Conservation (phyloP, 2,797 vertebrate genomes). For the Brachymystax lenok region DNA sequence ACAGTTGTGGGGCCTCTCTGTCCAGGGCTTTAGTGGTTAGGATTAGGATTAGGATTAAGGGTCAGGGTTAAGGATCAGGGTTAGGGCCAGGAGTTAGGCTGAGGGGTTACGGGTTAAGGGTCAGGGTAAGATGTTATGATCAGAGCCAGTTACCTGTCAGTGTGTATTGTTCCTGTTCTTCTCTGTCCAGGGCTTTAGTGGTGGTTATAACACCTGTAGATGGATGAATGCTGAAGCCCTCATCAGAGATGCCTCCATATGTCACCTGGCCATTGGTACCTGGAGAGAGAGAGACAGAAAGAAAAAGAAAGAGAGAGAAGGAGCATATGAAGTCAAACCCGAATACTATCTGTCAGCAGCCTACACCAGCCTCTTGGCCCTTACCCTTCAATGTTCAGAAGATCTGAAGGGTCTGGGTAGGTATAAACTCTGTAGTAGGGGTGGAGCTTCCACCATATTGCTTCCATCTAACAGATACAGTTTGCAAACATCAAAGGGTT, state of each 20-base stretch:
- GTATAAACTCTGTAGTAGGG: too few relatives aligned
- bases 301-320: not conserved
- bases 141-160: slow-evolving; percentile 80
- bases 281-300: slow-evolving; percentile 46
- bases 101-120: slow-evolving; percentile 75
- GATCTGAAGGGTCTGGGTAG: not conserved
- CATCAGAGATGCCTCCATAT: slow-evolving; percentile 88
- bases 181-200: slow-evolving; percentile 84
- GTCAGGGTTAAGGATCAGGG: too few relatives aligned
- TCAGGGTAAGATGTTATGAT: not conserved
- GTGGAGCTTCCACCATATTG: not conserved
- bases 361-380: not conserved
- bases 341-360: not conserved
- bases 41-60: slow-evolving; percentile 80
- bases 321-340: not conserved
- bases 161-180: slow-evolving; percentile 82
- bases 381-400: not conserved
- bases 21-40: slow-evolving; percentile 77
- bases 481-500: not conserved
- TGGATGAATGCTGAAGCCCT: slow-evolving; percentile 88
- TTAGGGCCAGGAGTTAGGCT: too few relatives aligned
- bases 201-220: slow-evolving; percentile 88
- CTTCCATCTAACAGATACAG: not conserved
- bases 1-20: slow-evolving; percentile 81
- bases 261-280: slow-evolving; percentile 87